Evolutionary conservation across 1,140 invertebrate species (phyloP).

Genomic region (Drosophila triauraria): DNA sequence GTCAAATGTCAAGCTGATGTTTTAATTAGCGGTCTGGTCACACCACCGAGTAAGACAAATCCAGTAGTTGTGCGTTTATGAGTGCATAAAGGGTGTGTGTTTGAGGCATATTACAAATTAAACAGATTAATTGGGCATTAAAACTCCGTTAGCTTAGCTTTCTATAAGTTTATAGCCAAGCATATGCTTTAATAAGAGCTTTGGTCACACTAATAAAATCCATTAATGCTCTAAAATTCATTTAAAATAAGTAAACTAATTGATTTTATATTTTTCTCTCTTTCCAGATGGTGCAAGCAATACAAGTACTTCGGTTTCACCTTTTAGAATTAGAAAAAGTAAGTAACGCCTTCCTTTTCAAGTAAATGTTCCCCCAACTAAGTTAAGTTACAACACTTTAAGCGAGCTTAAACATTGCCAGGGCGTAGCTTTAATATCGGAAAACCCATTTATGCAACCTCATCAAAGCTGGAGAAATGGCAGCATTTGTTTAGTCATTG

Average conservation of each 20-base stretch:
- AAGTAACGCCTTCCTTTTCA: slow-evolving; percentile 86
- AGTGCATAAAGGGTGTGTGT: slow-evolving; percentile 16
- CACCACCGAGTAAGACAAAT: slow-evolving; percentile 43
- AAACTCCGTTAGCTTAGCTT: too few species aligned
- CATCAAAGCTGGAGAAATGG: slow-evolving; percentile 25
- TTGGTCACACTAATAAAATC: neutral
- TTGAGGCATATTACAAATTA: neutral
- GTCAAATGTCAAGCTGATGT: slow-evolving; percentile 84
- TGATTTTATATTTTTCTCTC: slow-evolving; percentile 21
- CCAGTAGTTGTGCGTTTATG: slow-evolving; percentile 3
- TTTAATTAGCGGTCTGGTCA: slow-evolving; percentile 81
- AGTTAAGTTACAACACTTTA: slow-evolving; percentile 6
- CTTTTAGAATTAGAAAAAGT: slow-evolving; percentile 99
- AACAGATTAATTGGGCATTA: slow-evolving; percentile 2
- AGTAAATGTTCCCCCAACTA: neutral
- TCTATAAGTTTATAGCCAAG: neutral
- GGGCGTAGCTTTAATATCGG: slow-evolving; percentile 31
- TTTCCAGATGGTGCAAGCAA: slow-evolving; percentile 99
- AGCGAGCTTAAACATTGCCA: slow-evolving; percentile 49
- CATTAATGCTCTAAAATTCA: neutral
- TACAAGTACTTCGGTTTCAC: slow-evolving; percentile 99
- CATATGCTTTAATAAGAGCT: neutral
- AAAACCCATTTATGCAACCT: slow-evolving; percentile 26
- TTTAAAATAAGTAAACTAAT: neutral
- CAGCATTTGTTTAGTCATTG: slow-evolving; percentile 58